Conservation (phyloP, 1,140 invertebrate genomes). For the Berghia stephanieae region DNA sequence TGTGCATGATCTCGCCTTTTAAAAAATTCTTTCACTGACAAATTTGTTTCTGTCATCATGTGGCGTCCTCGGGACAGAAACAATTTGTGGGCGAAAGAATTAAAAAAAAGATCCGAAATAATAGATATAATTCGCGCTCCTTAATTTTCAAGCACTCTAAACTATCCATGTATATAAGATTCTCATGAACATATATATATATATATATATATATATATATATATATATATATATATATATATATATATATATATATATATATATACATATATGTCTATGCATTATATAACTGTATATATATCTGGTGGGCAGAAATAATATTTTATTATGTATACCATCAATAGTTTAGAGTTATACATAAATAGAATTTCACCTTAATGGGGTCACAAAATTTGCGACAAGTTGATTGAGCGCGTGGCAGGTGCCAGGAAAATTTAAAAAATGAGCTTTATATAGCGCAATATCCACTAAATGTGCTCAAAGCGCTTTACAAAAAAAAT, state of each 20-base stretch:
- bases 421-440: background rate
- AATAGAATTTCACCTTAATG: background rate
- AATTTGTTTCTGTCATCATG: background rate
- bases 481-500: too few species aligned
- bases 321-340: too few species aligned
- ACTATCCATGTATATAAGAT: background rate
- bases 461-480: too few species aligned
- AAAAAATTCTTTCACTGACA: background rate
- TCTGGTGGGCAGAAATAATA: too few species aligned
- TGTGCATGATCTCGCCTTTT: too few species aligned
- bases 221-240: constrained; percentile 19
- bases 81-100: background rate
- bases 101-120: background rate
- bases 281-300: background rate
- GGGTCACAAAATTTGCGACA: background rate
- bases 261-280: constrained; percentile 19
- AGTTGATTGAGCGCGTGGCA: background rate
- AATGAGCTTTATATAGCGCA: too few species aligned
- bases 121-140: background rate
- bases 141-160: background rate
- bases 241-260: constrained; percentile 23
- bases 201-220: constrained; percentile 11
- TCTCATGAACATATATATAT: background rate
- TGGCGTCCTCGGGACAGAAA: background rate
- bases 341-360: too few species aligned